Evolutionary conservation across 2,797 vertebrate species (phyloP).

Genomic region (Cercopithecus mitis): DNA sequence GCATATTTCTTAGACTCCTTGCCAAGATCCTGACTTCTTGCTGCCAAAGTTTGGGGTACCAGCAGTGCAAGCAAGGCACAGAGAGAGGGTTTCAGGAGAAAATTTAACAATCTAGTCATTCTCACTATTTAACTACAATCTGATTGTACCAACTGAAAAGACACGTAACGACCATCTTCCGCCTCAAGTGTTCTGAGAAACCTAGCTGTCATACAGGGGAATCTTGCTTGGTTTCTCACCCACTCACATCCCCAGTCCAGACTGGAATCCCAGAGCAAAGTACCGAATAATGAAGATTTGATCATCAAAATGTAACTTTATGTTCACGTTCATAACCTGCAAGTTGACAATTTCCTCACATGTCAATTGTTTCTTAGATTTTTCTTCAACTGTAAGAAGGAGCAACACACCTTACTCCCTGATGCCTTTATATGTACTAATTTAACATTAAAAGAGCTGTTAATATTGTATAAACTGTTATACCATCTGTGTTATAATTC

Average conservation of each 20-base stretch:
- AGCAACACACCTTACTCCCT: neutral
- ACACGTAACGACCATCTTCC: neutral
- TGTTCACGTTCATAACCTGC: slow-evolving; percentile 8
- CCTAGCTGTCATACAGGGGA: neutral
- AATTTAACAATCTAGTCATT: neutral
- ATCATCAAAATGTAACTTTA: neutral
- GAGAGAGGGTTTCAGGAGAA: neutral
- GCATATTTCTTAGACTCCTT: neutral
- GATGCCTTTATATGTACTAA: slow-evolving; percentile 28
- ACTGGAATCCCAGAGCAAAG: neutral
- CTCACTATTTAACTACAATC: neutral
- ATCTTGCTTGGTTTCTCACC: neutral
- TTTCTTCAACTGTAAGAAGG: slow-evolving; percentile 34
- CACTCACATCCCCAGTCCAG: neutral
- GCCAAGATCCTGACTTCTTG: neutral
- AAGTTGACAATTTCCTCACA: neutral
- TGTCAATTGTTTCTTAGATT: neutral
- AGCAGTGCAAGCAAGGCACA: neutral
- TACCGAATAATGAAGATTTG: neutral
- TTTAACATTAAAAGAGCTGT: slow-evolving; percentile 56
- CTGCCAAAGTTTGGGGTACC: neutral
- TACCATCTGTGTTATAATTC: slow-evolving; percentile 67
- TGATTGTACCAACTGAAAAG: neutral
- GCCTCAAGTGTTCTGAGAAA: slow-evolving; percentile 19
- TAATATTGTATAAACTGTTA: slow-evolving; percentile 61